A percentile compares a stretch with the other conserved stretches of the same genome.
Conservation (phyloP, 1,140 invertebrate species). For the Leptoteleia sp. region DNA sequence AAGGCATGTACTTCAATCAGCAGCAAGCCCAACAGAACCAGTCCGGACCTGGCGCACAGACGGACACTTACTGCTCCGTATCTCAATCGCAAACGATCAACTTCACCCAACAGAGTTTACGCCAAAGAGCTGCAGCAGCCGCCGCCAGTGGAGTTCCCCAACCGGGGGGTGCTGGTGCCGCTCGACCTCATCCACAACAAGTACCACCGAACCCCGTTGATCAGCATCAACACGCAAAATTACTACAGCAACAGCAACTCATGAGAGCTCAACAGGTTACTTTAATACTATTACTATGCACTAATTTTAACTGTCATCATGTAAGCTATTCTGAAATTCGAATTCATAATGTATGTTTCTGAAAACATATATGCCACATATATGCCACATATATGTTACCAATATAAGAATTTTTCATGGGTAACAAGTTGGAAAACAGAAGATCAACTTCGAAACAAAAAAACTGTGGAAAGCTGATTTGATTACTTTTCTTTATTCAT, state of each 20-base stretch:
- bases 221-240: slow-evolving; percentile 84
- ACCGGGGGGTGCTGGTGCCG: slow-evolving; percentile 58
- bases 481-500: too few relatives aligned
- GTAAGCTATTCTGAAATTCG: too few relatives aligned
- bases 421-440: too few relatives aligned
- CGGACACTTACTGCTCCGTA: slow-evolving; percentile 86
- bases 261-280: slow-evolving; percentile 81
- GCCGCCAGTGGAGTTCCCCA: slow-evolving; percentile 74
- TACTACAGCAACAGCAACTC: slow-evolving; percentile 83
- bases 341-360: too few relatives aligned
- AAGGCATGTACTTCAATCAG: slow-evolving; percentile 89
- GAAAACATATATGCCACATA: too few relatives aligned
- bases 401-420: too few relatives aligned
- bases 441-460: too few relatives aligned
- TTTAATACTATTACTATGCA: too few relatives aligned
- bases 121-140: slow-evolving; percentile 79
- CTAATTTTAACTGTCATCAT: too few relatives aligned
- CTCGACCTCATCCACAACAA: slow-evolving; percentile 75
- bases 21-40: slow-evolving; percentile 79
- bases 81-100: slow-evolving; percentile 92
- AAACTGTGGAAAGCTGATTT: too few relatives aligned
- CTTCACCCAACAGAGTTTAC: slow-evolving; percentile 87
- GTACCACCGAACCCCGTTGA: slow-evolving; percentile 76
- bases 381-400: too few relatives aligned
- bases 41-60: slow-evolving; percentile 76